Conservation (phyloP, 2,113 vertebrate genomes). For the Oreocharis arfaki region DNA sequence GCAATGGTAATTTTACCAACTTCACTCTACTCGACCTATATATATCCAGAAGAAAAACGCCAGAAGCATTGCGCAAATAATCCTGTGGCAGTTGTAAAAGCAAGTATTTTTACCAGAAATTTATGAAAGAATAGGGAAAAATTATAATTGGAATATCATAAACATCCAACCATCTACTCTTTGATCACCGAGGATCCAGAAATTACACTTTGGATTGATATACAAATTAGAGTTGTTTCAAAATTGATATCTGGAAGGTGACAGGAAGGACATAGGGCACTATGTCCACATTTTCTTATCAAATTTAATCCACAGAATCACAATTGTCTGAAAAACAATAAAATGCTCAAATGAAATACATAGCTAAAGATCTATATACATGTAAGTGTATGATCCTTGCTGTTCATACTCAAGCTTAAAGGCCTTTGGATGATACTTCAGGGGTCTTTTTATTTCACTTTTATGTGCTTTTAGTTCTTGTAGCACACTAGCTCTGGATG, state of each 20-base stretch:
- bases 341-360: background rate
- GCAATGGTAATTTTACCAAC: background rate
- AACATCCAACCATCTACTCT: background rate
- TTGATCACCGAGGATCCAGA: background rate
- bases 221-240: background rate
- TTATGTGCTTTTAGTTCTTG: background rate
- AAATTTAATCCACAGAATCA: background rate
- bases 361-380: background rate
- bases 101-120: background rate
- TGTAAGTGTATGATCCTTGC: background rate
- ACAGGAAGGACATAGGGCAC: background rate
- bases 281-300: background rate
- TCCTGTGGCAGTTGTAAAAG: background rate
- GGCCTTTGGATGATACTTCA: background rate
- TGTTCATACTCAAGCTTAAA: background rate
- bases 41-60: background rate
- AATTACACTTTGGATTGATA: background rate
- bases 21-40: background rate
- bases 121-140: background rate
- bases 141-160: background rate
- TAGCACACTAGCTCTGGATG: background rate
- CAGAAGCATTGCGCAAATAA: background rate
- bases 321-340: background rate
- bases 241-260: background rate
- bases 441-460: background rate